Evolutionary conservation across 2,888 invertebrate species (phyloP), one percentile per base, ranked within the genome.

Genomic region (Aleiodes leptofemur): DNA sequence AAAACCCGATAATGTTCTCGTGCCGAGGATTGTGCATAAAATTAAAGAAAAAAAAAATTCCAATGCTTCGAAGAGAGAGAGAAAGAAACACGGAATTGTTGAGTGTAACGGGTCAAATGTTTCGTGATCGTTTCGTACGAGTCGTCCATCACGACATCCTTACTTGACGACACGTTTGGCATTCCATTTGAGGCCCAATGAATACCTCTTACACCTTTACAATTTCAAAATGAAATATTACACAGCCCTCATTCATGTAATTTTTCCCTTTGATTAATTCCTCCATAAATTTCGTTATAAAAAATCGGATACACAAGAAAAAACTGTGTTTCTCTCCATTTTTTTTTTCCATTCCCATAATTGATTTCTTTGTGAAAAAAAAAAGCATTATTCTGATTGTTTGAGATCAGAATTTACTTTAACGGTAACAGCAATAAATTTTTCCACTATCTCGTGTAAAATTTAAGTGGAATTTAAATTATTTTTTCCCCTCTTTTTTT

Each of bases 91-190:
- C 29, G 59, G 38, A 34, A 59, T 59, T n/a, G 66, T 64, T 31
- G 73, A 84, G 86, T 82, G 81, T 87, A 88, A 84, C 83, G 88
- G 83, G 81, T 81, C 82, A 83, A 83, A 85, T 86, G 83, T 87
- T 88, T 87, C 86, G 84, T 85, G 87, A 86, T 87, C 86, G 84
- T 85, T 82, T 80, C 82, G 77, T 81, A 81, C 78, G 78, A 79
- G 77, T 76, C 83, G 82, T 84, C 84, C 85, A 86, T 86, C 86
- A 83, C 83, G 85, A 85, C 83, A 43, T 82, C 72, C 14, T 31
- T 51, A 50, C 51, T 55, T 51, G 59, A n/a, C 72, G 56, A 72
- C 78, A 71, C 77, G 76, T 76, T 59, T 78, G 59, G 76, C 66
- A 79, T 78, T 79, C 75, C 78, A 75, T 78, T 76, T 69, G 76